Conservation (phyloP, 2,797 vertebrate genomes). For the Pampus argenteus region DNA sequence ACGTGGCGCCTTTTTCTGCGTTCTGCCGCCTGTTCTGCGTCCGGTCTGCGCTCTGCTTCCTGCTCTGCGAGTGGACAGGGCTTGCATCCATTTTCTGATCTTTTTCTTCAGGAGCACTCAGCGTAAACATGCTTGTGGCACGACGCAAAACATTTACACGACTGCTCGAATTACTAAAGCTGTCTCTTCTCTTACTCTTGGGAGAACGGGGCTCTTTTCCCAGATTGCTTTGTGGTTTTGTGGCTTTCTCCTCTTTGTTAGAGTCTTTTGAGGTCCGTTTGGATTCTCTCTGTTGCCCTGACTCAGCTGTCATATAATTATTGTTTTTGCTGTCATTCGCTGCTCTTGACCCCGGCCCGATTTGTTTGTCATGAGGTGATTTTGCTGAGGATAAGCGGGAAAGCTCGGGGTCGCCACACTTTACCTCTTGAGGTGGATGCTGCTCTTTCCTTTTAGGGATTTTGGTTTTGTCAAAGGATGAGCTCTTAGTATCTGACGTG, state of each 20-base stretch:
- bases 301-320: conserved; percentile 37
- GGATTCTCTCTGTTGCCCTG: conserved; percentile 49
- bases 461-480: conserved; percentile 64
- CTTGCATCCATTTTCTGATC: conserved; percentile 59
- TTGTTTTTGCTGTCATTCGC: conserved; percentile 60
- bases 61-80: conserved; percentile 70
- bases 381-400: conserved; percentile 44
- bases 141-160: conserved; percentile 71
- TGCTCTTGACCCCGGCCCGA: conserved; percentile 30
- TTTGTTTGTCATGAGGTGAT: conserved; percentile 58
- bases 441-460: conserved; percentile 71
- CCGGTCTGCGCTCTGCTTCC: conserved; percentile 55
- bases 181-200: conserved; percentile 73
- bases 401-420: conserved; percentile 55
- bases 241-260: conserved; percentile 54
- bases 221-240: conserved; percentile 45
- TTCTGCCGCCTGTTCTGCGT: conserved; percentile 68
- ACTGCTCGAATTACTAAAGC: conserved; percentile 59
- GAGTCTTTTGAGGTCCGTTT: conserved; percentile 64
- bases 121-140: conserved; percentile 78
- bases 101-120: conserved; percentile 61
- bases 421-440: conserved; percentile 59
- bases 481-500: conserved; percentile 61
- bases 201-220: conserved; percentile 65
- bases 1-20: conserved; percentile 23